Conservation (phyloP, 2,888 invertebrate genomes). For the Diogma glabrata region DNA sequence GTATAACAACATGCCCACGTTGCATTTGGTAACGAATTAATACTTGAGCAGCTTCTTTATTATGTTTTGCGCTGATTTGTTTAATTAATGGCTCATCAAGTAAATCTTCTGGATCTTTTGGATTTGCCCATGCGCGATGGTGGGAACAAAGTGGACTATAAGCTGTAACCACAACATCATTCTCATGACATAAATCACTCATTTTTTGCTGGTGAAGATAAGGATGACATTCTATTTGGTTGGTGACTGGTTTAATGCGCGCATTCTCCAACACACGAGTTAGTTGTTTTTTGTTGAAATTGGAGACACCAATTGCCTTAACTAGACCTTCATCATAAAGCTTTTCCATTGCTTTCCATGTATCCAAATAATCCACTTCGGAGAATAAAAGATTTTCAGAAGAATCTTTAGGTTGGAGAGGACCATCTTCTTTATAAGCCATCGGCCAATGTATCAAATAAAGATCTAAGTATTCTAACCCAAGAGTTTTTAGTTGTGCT, state of each 20-base stretch:
- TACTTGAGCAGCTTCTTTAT: too few species aligned
- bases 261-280: constrained; percentile 52
- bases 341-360: constrained; percentile 70
- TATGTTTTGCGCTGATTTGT: too few species aligned
- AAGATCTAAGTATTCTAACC: constrained; percentile 64
- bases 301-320: constrained; percentile 73
- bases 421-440: constrained; percentile 30
- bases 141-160: too few species aligned
- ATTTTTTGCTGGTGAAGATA: constrained; percentile 59
- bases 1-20: constrained; percentile 40
- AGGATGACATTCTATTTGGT: constrained; percentile 47
- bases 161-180: constrained; percentile 51
- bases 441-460: constrained; percentile 76
- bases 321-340: constrained; percentile 56
- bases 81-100: too few species aligned
- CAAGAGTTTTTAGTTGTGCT: constrained; percentile 49
- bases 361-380: constrained; percentile 63
- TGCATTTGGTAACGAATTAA: too few species aligned
- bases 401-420: constrained; percentile 20
- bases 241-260: constrained; percentile 51
- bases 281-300: constrained; percentile 72
- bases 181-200: constrained; percentile 51
- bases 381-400: too few species aligned
- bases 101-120: too few species aligned
- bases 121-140: too few species aligned